A percentile compares a stretch with the other conserved stretches of the same genome.
Evolutionary conservation across 2,113 vertebrate species (phyloP).

Genomic region (Apeltes quadracus): DNA sequence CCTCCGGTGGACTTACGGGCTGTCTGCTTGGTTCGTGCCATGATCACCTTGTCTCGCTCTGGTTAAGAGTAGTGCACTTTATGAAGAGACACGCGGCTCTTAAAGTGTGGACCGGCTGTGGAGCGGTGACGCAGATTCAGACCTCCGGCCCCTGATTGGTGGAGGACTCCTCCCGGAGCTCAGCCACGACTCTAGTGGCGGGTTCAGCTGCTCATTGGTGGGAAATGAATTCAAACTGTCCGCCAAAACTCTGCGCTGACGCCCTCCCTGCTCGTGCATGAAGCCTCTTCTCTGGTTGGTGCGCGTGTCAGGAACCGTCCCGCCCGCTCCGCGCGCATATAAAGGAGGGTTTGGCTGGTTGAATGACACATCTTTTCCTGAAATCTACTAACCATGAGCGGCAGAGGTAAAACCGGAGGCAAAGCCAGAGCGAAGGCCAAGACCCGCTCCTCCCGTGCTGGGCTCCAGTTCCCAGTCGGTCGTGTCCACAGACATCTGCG

Average conservation of each 20-base stretch:
- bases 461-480: no score
- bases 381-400: background rate
- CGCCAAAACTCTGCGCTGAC: no score
- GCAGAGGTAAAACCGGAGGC: background rate
- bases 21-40: constrained; percentile 1
- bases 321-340: background rate
- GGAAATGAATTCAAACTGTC: no score
- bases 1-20: background rate
- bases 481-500: no score
- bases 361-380: background rate
- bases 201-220: no score
- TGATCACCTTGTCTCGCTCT: background rate
- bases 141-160: no score
- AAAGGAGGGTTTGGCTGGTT: background rate
- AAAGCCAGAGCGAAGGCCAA: no score
- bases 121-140: background rate
- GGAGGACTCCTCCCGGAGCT: no score
- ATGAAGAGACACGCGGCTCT: background rate
- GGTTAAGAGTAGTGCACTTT: background rate
- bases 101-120: background rate
- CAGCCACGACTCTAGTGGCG: no score
- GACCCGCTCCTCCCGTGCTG: no score
- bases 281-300: background rate
- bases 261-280: no score
- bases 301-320: background rate